Percentiles rank a stretch among this genome's conserved stretches.
phyloP scores from a whole-genome alignment of 2,797 vertebrate genomes.

The Amazonetta brasiliensis region DNA sequence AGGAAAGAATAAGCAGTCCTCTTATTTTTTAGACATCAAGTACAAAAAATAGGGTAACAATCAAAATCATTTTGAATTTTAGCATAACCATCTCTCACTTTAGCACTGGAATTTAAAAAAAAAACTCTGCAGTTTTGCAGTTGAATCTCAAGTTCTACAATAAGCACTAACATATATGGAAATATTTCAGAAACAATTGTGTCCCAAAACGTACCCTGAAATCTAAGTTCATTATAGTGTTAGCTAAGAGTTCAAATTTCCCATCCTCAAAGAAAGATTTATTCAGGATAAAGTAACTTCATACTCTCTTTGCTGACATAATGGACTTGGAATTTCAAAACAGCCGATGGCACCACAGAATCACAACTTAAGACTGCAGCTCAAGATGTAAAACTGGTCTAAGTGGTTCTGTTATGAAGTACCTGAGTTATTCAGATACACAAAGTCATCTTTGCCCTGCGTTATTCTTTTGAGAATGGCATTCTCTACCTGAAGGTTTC shows the following conservation, averaged over 20 bases:
- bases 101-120: background rate
- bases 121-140: background rate
- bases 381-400: background rate
- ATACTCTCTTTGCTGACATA: conserved; percentile 12
- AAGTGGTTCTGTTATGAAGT: background rate
- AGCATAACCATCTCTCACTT: background rate
- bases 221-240: background rate
- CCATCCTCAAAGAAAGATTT: conserved; percentile 46
- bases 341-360: background rate
- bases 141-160: background rate
- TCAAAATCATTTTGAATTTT: background rate
- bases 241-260: conserved; percentile 38
- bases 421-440: background rate
- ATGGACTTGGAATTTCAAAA: conserved; percentile 29
- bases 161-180: background rate
- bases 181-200: conserved; percentile 4
- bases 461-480: background rate
- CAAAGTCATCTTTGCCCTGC: background rate
- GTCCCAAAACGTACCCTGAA: conserved; percentile 30
- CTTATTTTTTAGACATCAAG: background rate
- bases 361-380: background rate
- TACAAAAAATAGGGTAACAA: background rate
- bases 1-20: background rate
- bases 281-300: conserved; percentile 13
- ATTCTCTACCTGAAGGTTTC: background rate